Base-by-base conservation (phyloP, 2,888 invertebrate genomes). In the Metellina segmentata region DNA sequence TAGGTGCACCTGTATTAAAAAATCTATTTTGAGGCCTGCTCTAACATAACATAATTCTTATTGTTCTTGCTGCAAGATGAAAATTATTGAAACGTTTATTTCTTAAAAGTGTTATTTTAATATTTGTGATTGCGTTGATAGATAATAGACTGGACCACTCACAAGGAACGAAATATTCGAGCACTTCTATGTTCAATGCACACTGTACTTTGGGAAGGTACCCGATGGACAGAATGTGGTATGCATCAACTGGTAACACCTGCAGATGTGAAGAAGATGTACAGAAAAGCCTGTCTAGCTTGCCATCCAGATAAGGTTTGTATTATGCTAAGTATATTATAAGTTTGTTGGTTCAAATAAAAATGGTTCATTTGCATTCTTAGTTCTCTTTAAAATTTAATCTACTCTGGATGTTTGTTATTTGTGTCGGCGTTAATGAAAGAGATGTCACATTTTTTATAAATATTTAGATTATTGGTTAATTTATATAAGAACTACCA, bases 251-350 rank as follows among this genome's bases (percentile, higher is more conserved):
- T 99, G 72, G 98, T 99, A 49, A 96, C 98, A 0, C 96, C 98
- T 2, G 97, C 97, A 0, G 98, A 99, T 95, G 99, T 99, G 87
- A 99, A 99, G 95, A 98, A 98, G 94, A 97, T 97, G 94, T 99
- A 99, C 95, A 96, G 99, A 85, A 98, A 97, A 95, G 99, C 99
- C 8, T 99, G 99, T 94, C 96, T 99, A 74, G 98, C 98, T 83
- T 98, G 99, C 72, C 99, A 99, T 96, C 99, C 99, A 0, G 99
- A 99, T 95, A 99, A 99, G 97, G 99, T 99, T 48, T 69, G 88
- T 53, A 7, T 34, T 74, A 13, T 53, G 9, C 20, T 48, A 20
- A 11, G 95, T 94, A 34, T 90, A 4, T 13, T 49, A 20, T 52
- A 19, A 51, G 13, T 77, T 16, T 11, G 51, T 0, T 49, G n/a